These are phyloP conservation scores for Gephyroberyx darwinii DNA, from an alignment of 2,797 vertebrate genomes.

Conservation along the genomic window DNA sequence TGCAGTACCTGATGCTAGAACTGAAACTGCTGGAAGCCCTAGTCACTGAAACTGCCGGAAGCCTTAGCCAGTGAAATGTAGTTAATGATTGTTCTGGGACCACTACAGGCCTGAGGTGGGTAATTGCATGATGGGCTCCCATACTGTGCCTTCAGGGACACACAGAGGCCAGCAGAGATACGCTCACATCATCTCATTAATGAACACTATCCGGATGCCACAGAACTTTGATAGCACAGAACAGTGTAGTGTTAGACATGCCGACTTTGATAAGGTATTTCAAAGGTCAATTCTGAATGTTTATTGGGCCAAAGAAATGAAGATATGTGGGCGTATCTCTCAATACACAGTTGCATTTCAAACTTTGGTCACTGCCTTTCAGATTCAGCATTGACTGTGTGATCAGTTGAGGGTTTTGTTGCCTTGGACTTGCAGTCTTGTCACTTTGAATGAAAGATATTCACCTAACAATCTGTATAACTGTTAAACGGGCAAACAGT, in stretches of 20 bases:
- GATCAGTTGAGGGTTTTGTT: constrained; percentile 54
- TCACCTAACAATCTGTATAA: constrained; percentile 29
- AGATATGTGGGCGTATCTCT: constrained; percentile 50
- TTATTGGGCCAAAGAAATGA: constrained; percentile 49
- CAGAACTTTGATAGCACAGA: constrained; percentile 39
- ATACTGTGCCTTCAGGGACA: constrained; percentile 51
- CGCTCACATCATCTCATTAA: constrained; percentile 57
- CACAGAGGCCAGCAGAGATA: constrained; percentile 44
- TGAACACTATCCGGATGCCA: constrained; percentile 58
- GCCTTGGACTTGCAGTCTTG: constrained; percentile 23
- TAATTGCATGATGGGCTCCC: constrained; percentile 64
- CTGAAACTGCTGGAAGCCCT: constrained; percentile 43
- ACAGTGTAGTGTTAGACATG: constrained; percentile 33
- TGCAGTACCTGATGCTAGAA: constrained; percentile 41
- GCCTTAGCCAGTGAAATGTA: constrained; percentile 54
- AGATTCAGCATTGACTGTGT: constrained; percentile 53
- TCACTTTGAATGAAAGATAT: constrained; percentile 21
- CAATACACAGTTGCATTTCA: constrained; percentile 35
- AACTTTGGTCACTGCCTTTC: constrained; percentile 50
- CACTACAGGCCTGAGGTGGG: constrained; percentile 44
- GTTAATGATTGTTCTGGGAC: constrained; percentile 67
- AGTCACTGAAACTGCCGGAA: constrained; percentile 44
- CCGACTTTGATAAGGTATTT: constrained; percentile 54
- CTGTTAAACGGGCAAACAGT: constrained; percentile 36
- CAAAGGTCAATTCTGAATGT: constrained; percentile 44